Evolutionary conservation across 2,113 vertebrate species (phyloP).

Genomic region (Equus przewalskii): DNA sequence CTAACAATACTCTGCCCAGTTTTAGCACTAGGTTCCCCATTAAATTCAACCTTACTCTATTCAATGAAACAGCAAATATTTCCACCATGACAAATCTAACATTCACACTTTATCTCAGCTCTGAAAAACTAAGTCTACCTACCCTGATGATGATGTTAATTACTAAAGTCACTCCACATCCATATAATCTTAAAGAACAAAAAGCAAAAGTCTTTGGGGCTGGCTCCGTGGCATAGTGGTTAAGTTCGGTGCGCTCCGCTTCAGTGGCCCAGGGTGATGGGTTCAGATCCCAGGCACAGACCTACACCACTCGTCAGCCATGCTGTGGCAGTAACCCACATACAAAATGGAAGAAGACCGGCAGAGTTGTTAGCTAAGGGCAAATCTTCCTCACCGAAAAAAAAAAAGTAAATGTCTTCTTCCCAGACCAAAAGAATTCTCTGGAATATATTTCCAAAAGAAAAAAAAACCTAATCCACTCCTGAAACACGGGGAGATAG

Average conservation of each 20-base stretch:
- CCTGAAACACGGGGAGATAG: neutral
- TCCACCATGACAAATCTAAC: neutral
- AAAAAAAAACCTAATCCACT: neutral
- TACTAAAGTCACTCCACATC: neutral
- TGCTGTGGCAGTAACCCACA: too few species aligned
- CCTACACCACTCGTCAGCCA: too few species aligned
- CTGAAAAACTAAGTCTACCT: neutral
- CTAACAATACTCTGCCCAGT: neutral
- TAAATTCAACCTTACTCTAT: neutral
- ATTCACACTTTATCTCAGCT: neutral
- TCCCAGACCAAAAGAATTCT: neutral
- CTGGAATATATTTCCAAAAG: neutral
- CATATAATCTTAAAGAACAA: neutral
- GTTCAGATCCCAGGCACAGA: too few species aligned
- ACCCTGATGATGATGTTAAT: neutral
- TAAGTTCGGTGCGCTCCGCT: too few species aligned
- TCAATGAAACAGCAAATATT: neutral
- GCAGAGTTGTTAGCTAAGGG: too few species aligned
- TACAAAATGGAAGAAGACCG: too few species aligned
- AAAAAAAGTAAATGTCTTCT: neutral
- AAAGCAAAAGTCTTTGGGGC: neutral
- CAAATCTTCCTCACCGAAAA: too few species aligned
- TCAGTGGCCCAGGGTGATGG: too few species aligned
- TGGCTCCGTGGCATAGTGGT: too few species aligned
- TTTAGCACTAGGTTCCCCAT: neutral